Percentiles rank a stretch among this genome's conserved stretches.
Conservation (phyloP, 2,113 vertebrate genomes). For the Hucho hucho region DNA sequence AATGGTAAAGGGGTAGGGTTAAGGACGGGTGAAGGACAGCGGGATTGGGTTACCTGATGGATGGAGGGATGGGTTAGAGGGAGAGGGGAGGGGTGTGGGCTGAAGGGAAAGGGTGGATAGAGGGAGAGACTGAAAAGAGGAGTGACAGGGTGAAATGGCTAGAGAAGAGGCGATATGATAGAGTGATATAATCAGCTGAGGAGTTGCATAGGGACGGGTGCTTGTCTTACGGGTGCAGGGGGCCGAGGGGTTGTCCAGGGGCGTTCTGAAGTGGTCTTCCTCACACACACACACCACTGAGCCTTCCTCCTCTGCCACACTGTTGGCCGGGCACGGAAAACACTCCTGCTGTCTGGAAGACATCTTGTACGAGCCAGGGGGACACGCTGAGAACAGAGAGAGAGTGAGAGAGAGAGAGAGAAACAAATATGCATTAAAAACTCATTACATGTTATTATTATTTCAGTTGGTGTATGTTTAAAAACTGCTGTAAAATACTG, state of each 20-base stretch:
- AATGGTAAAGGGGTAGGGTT: not conserved
- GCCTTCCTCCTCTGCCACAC: conserved; percentile 85
- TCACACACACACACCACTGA: conserved; percentile 86
- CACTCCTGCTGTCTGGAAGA: conserved; percentile 86
- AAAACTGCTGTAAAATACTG: no score
- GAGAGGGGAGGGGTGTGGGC: not conserved
- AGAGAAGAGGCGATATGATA: not conserved
- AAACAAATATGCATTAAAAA: not conserved
- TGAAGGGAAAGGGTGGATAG: not conserved
- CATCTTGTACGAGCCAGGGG: conserved; percentile 88
- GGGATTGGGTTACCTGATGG: no score
- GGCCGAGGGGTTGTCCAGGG: conserved; percentile 85
- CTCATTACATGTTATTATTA: no score
- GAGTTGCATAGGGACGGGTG: not conserved
- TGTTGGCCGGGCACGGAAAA: conserved; percentile 88
- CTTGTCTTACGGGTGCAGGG: conserved; percentile 86
- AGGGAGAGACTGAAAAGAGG: not conserved
- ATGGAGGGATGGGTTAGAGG: not conserved
- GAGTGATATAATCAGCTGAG: not conserved
- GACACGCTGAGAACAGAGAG: conserved; percentile 79
- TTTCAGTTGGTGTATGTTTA: no score
- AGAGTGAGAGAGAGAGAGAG: conserved; percentile 33
- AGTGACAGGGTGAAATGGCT: conserved; percentile 23
- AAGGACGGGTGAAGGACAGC: no score
- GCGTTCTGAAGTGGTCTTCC: conserved; percentile 87